A percentile compares a stretch with the other conserved stretches of the same genome.
These are phyloP conservation scores for Nothoprocta perdicaria DNA, from an alignment of 2,113 vertebrate genomes.

Conservation along the genomic window DNA sequence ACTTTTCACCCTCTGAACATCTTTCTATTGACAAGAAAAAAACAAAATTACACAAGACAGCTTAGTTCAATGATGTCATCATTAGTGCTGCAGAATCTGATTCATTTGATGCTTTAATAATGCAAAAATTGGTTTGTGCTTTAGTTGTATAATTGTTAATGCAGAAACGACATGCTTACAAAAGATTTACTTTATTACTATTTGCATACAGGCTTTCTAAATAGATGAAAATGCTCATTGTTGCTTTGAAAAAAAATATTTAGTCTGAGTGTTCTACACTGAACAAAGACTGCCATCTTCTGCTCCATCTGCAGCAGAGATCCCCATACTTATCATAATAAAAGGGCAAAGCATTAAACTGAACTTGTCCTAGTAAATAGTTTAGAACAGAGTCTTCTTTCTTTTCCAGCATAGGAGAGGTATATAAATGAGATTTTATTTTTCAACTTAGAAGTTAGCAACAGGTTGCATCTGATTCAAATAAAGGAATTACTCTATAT, in stretches of 20 bases:
- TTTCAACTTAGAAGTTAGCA: not conserved
- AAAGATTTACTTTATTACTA: conserved; percentile 59
- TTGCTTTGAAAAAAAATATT: conserved; percentile 35
- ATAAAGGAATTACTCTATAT: not conserved
- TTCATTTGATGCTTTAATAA: conserved; percentile 59
- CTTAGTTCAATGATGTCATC: conserved; percentile 21
- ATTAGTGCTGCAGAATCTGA: conserved; percentile 55
- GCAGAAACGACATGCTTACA: conserved; percentile 52
- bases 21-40: not conserved
- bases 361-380: not conserved
- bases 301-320: conserved; percentile 9
- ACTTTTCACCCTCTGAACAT: conserved; percentile 1
- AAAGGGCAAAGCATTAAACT: not conserved
- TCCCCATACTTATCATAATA: not conserved
- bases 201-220: conserved; percentile 56
- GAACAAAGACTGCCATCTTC: conserved; percentile 68
- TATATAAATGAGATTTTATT: not conserved
- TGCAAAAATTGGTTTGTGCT: conserved; percentile 54
- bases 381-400: not conserved
- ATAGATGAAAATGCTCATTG: conserved; percentile 17
- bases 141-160: conserved; percentile 56
- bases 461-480: not conserved
- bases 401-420: not conserved
- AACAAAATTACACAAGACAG: not conserved
- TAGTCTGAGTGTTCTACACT: not conserved